Evolutionary conservation across 2,888 invertebrate genomes (phyloP).

Genomic region (Heliconius sara): DNA sequence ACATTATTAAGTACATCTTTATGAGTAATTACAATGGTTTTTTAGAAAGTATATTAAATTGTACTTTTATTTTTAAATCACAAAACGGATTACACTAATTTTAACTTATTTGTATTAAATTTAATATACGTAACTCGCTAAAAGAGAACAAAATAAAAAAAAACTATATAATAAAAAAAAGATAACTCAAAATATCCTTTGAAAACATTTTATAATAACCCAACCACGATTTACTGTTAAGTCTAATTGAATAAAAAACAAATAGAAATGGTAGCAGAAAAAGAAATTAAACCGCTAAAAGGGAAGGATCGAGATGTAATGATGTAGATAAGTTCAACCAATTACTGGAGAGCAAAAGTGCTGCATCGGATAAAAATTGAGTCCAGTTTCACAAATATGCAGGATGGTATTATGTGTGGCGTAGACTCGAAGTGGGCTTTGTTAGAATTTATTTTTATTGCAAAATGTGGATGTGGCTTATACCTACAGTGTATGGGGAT

Average conservation of each 20-base stretch:
- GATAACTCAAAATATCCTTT: conserved; percentile 18
- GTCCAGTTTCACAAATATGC: conserved; percentile 56
- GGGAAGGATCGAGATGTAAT: conserved; percentile 81
- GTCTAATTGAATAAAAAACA: conserved; percentile 82
- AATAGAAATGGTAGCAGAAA: conserved; percentile 72
- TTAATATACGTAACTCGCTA: neutral
- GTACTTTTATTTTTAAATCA: too few species aligned
- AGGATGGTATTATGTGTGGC: conserved; percentile 64
- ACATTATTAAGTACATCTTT: too few species aligned
- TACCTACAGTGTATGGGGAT: conserved; percentile 9
- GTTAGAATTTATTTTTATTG: conserved; percentile 51
- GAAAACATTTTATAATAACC: conserved; percentile 17
- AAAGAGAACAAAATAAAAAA: neutral
- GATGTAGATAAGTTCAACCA: conserved; percentile 82
- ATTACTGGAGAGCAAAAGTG: conserved; percentile 78
- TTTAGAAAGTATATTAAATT: too few species aligned
- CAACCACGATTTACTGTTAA: conserved; percentile 56
- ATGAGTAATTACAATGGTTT: too few species aligned
- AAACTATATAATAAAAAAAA: neutral
- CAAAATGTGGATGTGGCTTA: conserved; percentile 44
- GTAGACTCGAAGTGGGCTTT: conserved; percentile 56
- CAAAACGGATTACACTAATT: too few species aligned
- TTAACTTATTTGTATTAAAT: too few species aligned
- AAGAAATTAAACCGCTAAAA: conserved; percentile 74
- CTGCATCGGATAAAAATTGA: conserved; percentile 79